Conservation (phyloP, 2,888 invertebrate genomes). For the Gymnosoma rotundatum region DNA sequence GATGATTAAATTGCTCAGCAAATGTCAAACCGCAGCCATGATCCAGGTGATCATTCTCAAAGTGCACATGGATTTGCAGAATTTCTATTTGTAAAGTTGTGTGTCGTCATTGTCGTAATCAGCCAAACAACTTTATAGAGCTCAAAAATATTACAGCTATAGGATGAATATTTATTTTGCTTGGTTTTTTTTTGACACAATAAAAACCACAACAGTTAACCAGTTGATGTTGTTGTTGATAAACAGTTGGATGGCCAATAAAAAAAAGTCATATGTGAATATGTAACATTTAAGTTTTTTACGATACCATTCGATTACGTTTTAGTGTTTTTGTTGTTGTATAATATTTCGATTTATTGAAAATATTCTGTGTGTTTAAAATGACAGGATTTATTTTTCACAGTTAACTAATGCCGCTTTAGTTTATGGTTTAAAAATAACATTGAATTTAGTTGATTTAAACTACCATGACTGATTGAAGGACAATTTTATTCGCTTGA, state of each 20-base stretch:
- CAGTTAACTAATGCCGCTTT: conserved; percentile 6
- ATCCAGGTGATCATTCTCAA: conserved; percentile 30
- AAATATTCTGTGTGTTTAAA: neutral
- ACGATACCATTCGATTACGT: neutral
- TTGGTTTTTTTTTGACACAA: neutral
- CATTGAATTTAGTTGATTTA: conserved; percentile 3
- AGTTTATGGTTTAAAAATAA: neutral
- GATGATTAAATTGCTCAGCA: conserved; percentile 62
- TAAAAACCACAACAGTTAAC: conserved; percentile 27
- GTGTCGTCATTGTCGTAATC: conserved; percentile 38
- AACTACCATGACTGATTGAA: neutral
- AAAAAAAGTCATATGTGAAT: neutral
- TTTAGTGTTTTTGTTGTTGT: neutral
- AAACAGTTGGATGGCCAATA: conserved; percentile 21
- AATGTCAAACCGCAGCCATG: conserved; percentile 70
- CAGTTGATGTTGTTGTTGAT: conserved; percentile 45
- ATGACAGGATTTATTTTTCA: neutral
- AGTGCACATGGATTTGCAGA: neutral
- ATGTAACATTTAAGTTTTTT: neutral
- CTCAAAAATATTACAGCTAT: neutral
- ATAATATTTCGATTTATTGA: neutral
- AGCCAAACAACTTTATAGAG: conserved; percentile 24
- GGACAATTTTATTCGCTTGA: neutral
- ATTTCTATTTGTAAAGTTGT: neutral
- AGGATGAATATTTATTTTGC: conserved; percentile 5